Conservation (phyloP, 2,113 vertebrate species). For the Nesoenas mayeri region DNA sequence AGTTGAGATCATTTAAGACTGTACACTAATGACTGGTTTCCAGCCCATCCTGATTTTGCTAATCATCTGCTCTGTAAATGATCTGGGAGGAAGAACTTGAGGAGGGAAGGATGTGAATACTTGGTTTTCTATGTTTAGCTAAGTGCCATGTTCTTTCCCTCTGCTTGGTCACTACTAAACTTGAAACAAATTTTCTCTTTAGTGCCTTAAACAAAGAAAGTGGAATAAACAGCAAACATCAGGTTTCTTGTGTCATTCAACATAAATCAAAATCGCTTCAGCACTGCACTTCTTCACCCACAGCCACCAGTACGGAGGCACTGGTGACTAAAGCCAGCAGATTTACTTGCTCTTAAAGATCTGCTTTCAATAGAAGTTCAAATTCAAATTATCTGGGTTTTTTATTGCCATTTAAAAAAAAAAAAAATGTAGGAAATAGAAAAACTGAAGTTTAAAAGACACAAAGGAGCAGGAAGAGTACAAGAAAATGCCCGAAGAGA, state of each 20-base stretch:
- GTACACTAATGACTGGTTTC: background rate
- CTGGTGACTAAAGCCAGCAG: background rate
- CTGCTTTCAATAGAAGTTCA: background rate
- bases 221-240: background rate
- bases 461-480: background rate
- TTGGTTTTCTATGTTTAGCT: background rate
- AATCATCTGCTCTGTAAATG: background rate
- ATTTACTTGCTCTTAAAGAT: background rate
- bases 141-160: background rate
- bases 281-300: background rate
- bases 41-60: background rate
- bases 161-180: background rate
- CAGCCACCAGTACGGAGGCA: background rate
- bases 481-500: background rate
- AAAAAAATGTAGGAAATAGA: background rate
- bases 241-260: background rate
- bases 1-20: background rate
- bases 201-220: background rate
- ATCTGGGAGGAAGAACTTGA: background rate
- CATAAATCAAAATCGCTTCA: background rate
- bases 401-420: background rate
- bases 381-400: background rate
- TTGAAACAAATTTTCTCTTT: background rate
- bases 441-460: background rate
- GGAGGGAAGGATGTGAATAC: accelerated